phyloP scores from a whole-genome alignment of 2,888 invertebrate species.

The Acanthosepion lycidas region DNA sequence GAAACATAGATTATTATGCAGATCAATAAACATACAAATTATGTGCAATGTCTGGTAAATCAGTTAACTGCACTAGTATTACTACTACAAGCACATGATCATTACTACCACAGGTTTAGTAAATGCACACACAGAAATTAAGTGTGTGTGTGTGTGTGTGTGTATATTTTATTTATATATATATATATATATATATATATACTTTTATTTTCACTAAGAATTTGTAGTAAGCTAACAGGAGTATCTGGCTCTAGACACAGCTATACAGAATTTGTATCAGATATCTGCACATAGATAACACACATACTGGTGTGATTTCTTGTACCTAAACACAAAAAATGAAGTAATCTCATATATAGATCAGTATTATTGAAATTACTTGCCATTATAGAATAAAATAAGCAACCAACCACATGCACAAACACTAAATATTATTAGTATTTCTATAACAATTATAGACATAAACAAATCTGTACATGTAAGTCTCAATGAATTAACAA shows the following conservation, averaged over 20 bases:
- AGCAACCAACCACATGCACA: not conserved
- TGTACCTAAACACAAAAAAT: not conserved
- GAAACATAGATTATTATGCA: not conserved
- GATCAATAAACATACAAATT: not conserved
- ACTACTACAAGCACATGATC: not conserved
- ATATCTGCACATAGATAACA: not conserved
- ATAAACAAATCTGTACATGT: not conserved
- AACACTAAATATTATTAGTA: not conserved
- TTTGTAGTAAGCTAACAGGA: not conserved
- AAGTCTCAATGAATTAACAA: not conserved
- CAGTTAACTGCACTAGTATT: no score
- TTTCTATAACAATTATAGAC: not conserved
- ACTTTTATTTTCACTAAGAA: not conserved
- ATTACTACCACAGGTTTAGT: not conserved
- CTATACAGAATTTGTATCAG: not conserved
- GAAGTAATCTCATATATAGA: not conserved
- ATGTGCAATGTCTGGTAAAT: not conserved
- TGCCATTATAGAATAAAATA: not conserved
- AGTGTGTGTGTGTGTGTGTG: no score
- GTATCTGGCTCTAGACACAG: not conserved
- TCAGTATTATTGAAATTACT: not conserved
- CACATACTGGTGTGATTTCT: not conserved
- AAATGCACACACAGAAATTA: not conserved
- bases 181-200: not conserved
- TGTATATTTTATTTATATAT: no score